phyloP scores from a whole-genome alignment of 1,140 invertebrate species.

The Pararge aegeria region DNA sequence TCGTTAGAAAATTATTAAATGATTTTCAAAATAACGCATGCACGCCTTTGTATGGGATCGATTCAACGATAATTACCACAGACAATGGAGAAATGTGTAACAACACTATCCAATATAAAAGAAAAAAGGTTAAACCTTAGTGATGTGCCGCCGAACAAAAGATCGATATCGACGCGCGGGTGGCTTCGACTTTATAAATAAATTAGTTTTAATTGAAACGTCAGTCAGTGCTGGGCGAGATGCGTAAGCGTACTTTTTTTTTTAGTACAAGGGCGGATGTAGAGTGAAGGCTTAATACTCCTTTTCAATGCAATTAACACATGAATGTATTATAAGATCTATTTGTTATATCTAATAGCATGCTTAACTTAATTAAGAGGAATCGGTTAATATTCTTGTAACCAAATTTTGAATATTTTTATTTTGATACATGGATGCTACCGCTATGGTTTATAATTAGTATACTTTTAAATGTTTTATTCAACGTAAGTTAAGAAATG shows the following conservation, averaged over 20 bases:
- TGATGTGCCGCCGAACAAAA: conserved; percentile 48
- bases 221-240: conserved; percentile 41
- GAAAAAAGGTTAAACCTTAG: conserved; percentile 28
- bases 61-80: conserved; percentile 49
- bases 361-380: not conserved
- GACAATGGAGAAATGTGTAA: conserved; percentile 46
- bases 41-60: conserved; percentile 28
- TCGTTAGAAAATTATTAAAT: conserved; percentile 50
- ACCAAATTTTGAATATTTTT: too few species aligned
- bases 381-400: too few species aligned
- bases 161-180: conserved; percentile 47
- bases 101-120: conserved; percentile 41
- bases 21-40: conserved; percentile 42
- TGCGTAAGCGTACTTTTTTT: conserved; percentile 28
- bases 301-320: conserved; percentile 21
- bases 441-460: too few species aligned
- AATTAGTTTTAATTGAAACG: conserved; percentile 58
- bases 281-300: conserved; percentile 10
- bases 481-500: too few species aligned
- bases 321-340: not conserved
- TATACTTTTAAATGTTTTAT: too few species aligned
- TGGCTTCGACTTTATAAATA: conserved; percentile 52
- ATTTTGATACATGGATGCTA: not conserved
- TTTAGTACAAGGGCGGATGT: conserved; percentile 24
- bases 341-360: not conserved